These are phyloP conservation scores for Noctua comes DNA, from an alignment of 2,888 invertebrate genomes.

Conservation along the genomic window DNA sequence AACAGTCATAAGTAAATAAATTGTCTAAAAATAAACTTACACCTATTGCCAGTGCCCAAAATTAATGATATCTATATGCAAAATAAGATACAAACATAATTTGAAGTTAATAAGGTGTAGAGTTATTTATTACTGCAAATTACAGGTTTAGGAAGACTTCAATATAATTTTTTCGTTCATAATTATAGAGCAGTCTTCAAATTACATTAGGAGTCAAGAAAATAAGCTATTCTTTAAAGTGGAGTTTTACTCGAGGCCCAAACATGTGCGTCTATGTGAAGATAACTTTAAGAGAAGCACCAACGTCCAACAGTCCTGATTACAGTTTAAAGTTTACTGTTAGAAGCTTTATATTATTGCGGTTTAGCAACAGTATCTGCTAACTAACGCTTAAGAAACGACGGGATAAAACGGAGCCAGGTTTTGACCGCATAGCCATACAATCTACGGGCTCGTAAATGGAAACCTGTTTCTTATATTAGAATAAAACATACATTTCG, in stretches of 20 bases:
- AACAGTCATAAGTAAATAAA: not conserved
- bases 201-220: slow-evolving; percentile 21
- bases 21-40: not conserved
- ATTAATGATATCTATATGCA: slow-evolving; percentile 2
- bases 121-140: slow-evolving; percentile 57
- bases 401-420: not conserved
- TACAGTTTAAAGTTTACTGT: slow-evolving; percentile 26
- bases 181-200: slow-evolving; percentile 33
- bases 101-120: slow-evolving; percentile 26
- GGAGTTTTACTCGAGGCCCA: not conserved
- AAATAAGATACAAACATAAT: slow-evolving; percentile 30
- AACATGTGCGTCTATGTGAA: not conserved
- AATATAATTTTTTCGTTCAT: slow-evolving; percentile 34
- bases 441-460: not conserved
- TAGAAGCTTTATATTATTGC: slow-evolving; percentile 2
- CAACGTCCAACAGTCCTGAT: not conserved
- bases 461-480: slow-evolving; percentile 5
- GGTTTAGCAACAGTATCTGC: slow-evolving; percentile 13
- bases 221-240: slow-evolving; percentile 12
- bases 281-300: slow-evolving; percentile 2
- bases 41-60: not conserved
- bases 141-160: slow-evolving; percentile 32
- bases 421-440: not conserved
- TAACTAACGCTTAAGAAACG: not conserved
- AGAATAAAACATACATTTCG: not conserved